Evolutionary conservation across 2,797 vertebrate species (phyloP), one percentile per base, ranked within the genome.

Genomic region (Poecilia picta): DNA sequence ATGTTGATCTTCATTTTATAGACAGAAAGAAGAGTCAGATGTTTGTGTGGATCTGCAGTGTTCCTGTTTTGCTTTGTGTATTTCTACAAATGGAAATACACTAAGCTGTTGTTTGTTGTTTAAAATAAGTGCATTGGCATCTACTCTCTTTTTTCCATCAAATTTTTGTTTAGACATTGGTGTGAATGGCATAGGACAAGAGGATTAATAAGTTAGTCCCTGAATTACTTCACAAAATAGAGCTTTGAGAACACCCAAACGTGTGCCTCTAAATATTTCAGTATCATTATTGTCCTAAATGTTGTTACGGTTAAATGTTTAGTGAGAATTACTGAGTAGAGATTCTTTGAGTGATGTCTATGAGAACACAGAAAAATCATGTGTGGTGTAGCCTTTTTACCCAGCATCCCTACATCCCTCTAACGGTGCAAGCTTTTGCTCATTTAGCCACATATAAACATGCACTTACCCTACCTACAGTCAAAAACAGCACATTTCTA

Each of bases 1-100:
- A 64, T 82, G 85, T 81, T 80, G 84, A 73, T 85, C 80, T 85
- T 78, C 72, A 71, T 82, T 77, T 74, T 43, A 74, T 18, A 43
- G 71, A 55, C 68, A 16, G 43, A 79, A 51, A 79, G 68, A 8
- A 72, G 25, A 81, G 72, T 15, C 2, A 23, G 43, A 79, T 59
- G 12, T 41, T 77, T 62, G n/a, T 33, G 25, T 75, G 41, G 28
- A 70, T 20, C 23, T 16, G 4, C 2, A 59, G 36, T 31, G 11
- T 74, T 59, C 25, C 39, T 51, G 28, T 33, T 33, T 51, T 23
- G 4, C 16, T 36, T 39, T 51, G 18, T 51, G 33, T 43, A 25
- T 39, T 68, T 68, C 20, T 4, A 41, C 36, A 25, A 3, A 12
- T 11, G 33, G 33, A 68, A 41, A 41, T 41, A 41, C 39, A 8